These are phyloP conservation scores for Dicerorhinus sumatrensis DNA, from an alignment of 2,113 vertebrate species.

Conservation along the genomic window DNA sequence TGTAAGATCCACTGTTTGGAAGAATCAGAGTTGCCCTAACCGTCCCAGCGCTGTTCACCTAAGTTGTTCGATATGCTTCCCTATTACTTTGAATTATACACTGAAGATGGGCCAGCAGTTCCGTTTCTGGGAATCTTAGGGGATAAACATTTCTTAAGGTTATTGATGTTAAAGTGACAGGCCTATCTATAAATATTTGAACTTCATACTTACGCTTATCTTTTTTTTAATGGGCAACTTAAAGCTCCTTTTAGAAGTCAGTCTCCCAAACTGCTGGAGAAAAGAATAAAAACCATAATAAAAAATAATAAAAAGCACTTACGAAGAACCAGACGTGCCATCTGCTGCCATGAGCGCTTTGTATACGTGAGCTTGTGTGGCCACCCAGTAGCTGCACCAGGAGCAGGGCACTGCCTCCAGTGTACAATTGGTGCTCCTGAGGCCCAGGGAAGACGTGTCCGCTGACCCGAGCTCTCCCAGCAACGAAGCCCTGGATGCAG, in stretches of 20 bases:
- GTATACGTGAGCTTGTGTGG: rapidly evolving
- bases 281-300: rapidly evolving
- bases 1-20: rapidly evolving
- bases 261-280: background rate
- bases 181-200: background rate
- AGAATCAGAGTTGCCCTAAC: rapidly evolving
- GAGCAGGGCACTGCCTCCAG: rapidly evolving
- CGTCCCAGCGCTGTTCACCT: rapidly evolving
- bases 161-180: background rate
- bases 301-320: rapidly evolving
- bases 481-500: rapidly evolving
- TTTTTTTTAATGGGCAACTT: background rate
- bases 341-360: rapidly evolving
- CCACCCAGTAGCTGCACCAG: rapidly evolving
- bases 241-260: background rate
- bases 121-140: background rate
- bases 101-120: rapidly evolving
- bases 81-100: rapidly evolving
- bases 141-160: background rate
- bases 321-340: rapidly evolving
- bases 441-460: rapidly evolving
- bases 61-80: too few relatives aligned
- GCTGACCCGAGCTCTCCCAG: too few relatives aligned
- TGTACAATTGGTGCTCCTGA: rapidly evolving
- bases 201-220: background rate